Percentiles rank a stretch among this genome's conserved stretches.
Evolutionary conservation across 2,888 invertebrate species (phyloP).

Genomic region (Drosophila borborema): DNA sequence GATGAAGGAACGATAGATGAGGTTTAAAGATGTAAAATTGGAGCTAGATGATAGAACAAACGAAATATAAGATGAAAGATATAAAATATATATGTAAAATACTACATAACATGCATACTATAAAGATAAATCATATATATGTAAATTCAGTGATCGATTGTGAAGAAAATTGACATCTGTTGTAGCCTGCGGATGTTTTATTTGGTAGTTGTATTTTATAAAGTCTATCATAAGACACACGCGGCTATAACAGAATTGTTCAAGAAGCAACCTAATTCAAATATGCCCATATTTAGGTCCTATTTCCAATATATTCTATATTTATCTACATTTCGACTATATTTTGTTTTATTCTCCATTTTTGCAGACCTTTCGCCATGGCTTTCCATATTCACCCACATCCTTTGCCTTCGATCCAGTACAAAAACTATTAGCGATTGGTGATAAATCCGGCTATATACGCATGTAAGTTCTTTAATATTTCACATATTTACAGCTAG

Average conservation of each 20-base stretch:
- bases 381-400: constrained; percentile 99
- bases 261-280: constrained; percentile 32
- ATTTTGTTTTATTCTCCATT: background rate
- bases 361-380: constrained; percentile 97
- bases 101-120: background rate
- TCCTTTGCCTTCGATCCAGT: constrained; percentile 99
- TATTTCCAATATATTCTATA: background rate
- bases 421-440: constrained; percentile 98
- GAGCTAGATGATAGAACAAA: too few species aligned
- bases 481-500: background rate
- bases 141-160: background rate
- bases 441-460: constrained; percentile 97
- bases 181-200: constrained; percentile 87
- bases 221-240: constrained; percentile 89
- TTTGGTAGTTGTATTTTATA: constrained; percentile 86
- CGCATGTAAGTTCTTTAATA: constrained; percentile 92
- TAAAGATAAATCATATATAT: background rate
- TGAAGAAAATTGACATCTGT: constrained; percentile 66
- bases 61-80: background rate
- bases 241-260: constrained; percentile 86
- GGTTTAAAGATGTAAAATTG: too few species aligned
- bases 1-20: background rate
- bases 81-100: background rate
- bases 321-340: background rate
- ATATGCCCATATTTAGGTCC: accelerated